phyloP scores from a whole-genome alignment of 2,888 invertebrate species.

The Netelia melanura region DNA sequence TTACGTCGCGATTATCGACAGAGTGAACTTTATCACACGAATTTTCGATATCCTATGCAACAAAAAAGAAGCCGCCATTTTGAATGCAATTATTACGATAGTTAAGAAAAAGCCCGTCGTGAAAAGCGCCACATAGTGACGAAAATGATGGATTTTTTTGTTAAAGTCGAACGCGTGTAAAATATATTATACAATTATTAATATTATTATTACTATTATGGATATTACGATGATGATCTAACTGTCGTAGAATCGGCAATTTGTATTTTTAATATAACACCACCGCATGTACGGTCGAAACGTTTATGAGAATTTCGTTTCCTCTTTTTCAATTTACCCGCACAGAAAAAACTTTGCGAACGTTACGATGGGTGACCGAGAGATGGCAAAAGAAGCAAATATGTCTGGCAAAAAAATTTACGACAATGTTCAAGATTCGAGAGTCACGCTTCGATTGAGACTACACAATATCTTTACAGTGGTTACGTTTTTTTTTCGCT shows the following conservation, averaged over 20 bases:
- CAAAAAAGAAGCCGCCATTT: not conserved
- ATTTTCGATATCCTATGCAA: not conserved
- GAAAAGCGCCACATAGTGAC: conserved; percentile 33
- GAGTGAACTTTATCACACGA: not conserved
- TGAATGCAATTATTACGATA: conserved; percentile 15
- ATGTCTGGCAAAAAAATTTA: not conserved
- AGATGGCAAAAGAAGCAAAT: not conserved
- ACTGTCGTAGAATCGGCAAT: conserved; percentile 79
- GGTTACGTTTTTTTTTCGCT: not conserved
- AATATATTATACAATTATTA: conserved; percentile 53
- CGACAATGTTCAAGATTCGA: not conserved
- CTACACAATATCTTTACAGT: not conserved
- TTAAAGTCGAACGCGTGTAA: conserved; percentile 33
- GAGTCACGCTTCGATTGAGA: conserved; percentile 21
- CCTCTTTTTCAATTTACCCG: not conserved
- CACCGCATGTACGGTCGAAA: conserved; percentile 70
- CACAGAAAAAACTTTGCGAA: too few relatives aligned
- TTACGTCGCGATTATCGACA: conserved; percentile 15
- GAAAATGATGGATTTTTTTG: conserved; percentile 11
- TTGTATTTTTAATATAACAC: conserved; percentile 83
- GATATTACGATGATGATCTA: conserved; percentile 73
- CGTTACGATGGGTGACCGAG: not conserved
- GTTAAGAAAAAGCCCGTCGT: conserved; percentile 1
- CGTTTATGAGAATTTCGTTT: conserved; percentile 28
- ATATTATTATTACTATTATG: conserved; percentile 61